Evolutionary conservation across 2,113 vertebrate genomes (phyloP).

Genomic region (Plecotus auritus): DNA sequence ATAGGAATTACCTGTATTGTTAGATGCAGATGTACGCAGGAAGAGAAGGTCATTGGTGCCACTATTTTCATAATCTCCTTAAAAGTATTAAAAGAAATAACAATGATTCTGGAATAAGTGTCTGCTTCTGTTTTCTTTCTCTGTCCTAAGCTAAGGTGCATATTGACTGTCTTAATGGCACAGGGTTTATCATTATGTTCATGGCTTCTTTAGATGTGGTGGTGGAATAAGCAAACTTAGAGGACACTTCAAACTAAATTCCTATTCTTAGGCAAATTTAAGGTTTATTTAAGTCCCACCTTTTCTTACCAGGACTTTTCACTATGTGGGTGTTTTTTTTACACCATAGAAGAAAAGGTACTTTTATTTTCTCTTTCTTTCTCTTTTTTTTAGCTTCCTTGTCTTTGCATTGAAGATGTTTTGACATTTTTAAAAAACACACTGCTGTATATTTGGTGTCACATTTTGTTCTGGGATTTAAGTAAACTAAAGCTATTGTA

Average conservation of each 20-base stretch:
- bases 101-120: not conserved
- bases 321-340: not conserved
- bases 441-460: not conserved
- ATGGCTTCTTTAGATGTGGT: not conserved
- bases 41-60: not conserved
- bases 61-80: not conserved
- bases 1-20: not conserved
- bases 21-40: not conserved
- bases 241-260: not conserved
- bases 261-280: not conserved
- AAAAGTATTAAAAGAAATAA: not conserved
- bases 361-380: not conserved
- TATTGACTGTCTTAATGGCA: not conserved
- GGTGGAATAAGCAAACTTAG: not conserved
- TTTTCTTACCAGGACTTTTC: not conserved
- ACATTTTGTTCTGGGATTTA: not conserved
- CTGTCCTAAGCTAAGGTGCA: not conserved
- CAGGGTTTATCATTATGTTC: not conserved
- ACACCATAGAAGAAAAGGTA: not conserved
- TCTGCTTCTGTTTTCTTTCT: not conserved
- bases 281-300: not conserved
- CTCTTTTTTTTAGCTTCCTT: not conserved
- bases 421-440: not conserved
- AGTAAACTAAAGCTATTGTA: not conserved
- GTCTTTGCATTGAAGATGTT: not conserved